Evolutionary conservation across 2,113 vertebrate species (phyloP).

Genomic region (Hydropotes inermis): DNA sequence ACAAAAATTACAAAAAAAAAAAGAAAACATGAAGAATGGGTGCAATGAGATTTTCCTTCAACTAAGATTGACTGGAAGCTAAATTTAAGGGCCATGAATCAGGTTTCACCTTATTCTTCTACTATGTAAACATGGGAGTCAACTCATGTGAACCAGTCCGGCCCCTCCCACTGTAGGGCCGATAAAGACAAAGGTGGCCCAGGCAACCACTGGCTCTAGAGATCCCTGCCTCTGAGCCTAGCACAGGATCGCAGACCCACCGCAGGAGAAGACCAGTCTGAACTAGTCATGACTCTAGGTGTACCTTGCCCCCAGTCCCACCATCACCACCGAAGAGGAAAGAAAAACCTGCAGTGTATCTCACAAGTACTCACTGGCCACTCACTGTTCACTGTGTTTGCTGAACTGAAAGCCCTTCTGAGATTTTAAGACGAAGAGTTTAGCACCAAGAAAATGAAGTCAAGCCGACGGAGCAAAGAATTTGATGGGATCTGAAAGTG

Average conservation of each 20-base stretch:
- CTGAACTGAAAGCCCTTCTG: no score
- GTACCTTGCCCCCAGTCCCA: background rate
- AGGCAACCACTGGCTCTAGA: background rate
- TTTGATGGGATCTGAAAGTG: background rate
- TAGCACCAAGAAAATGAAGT: background rate
- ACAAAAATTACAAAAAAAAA: background rate
- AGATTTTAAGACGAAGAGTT: background rate
- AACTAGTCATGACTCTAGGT: background rate
- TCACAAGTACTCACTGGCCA: background rate
- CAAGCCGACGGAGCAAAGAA: background rate
- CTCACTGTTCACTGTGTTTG: background rate
- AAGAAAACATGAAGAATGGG: background rate
- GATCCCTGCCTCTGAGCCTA: background rate
- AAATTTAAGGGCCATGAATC: background rate
- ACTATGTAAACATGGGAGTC: background rate
- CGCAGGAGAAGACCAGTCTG: background rate
- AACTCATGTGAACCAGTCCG: rapidly evolving
- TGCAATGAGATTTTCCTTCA: background rate
- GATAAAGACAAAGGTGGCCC: background rate
- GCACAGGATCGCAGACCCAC: background rate
- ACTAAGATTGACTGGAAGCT: background rate
- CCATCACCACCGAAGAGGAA: background rate
- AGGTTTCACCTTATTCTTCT: background rate
- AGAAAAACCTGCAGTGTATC: background rate
- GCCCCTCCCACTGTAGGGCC: background rate